Evolutionary conservation across 2,113 vertebrate genomes (phyloP).

Genomic region (Platysternon megacephalum): DNA sequence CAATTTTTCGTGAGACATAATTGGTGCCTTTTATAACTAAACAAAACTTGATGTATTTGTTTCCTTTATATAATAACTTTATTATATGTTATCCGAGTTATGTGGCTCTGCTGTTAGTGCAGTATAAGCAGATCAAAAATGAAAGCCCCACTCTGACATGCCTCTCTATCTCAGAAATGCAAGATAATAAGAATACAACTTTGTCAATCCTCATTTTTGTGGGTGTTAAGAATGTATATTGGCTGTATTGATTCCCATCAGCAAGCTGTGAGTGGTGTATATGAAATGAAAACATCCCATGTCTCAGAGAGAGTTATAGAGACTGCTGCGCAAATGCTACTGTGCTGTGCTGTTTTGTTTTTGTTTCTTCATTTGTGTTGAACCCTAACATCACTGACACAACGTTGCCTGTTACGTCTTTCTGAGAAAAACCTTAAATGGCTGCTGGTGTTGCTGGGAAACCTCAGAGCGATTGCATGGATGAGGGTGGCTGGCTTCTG

Average conservation of each 20-base stretch:
- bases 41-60: fast-evolving
- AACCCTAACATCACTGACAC: not conserved
- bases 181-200: not conserved
- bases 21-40: fast-evolving
- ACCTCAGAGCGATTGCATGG: not conserved
- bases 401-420: not conserved
- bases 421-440: not conserved
- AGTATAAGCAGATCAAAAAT: not conserved
- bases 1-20: not conserved
- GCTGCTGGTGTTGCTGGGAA: not conserved
- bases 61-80: not conserved
- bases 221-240: fast-evolving
- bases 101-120: not conserved
- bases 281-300: not conserved
- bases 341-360: not conserved
- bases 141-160: not conserved
- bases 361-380: conserved; percentile 37
- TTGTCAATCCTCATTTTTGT: not conserved
- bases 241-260: not conserved
- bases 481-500: not conserved
- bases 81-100: not conserved
- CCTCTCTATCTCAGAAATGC: fast-evolving
- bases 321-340: not conserved
- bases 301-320: not conserved
- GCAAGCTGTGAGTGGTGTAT: fast-evolving